Conservation (phyloP, 1,140 invertebrate genomes). For the Lepidurus couesii region DNA sequence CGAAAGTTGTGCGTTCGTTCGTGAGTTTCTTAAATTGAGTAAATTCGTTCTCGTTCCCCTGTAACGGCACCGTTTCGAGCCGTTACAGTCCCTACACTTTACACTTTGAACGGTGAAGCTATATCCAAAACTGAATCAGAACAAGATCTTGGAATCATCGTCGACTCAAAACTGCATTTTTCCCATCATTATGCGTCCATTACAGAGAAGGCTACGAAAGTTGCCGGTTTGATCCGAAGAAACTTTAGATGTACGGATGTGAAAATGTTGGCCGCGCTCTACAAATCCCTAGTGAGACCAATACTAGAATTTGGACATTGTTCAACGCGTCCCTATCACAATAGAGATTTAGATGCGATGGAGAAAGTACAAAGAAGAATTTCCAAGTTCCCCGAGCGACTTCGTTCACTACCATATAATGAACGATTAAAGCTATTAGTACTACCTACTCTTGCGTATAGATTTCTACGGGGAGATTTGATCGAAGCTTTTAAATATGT, state of each 20-base stretch:
- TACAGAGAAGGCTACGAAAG: slow-evolving; percentile 7
- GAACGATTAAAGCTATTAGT: background rate
- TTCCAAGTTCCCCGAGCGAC: no score
- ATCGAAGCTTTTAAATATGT: background rate
- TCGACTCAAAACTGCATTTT: slow-evolving; percentile 17
- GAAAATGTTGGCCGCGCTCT: background rate
- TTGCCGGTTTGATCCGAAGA: slow-evolving; percentile 27
- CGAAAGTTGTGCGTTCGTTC: no score
- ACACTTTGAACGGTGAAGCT: no score
- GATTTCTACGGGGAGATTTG: background rate
- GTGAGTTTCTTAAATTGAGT: no score
- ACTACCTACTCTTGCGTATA: background rate
- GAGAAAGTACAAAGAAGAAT: background rate
- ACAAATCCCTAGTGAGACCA: slow-evolving; percentile 24
- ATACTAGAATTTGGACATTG: no score
- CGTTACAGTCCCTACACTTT: no score
- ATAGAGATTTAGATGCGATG: background rate
- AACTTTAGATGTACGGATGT: slow-evolving; percentile 19
- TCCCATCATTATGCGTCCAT: background rate
- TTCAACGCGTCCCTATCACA: slow-evolving; percentile 19
- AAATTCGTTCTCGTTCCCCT: no score
- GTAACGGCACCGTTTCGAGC: no score
- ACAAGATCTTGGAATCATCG: slow-evolving; percentile 1
- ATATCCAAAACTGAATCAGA: no score
- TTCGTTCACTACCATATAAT: background rate